Conservation (phyloP, 2,113 vertebrate genomes). For the Mirza zaza region DNA sequence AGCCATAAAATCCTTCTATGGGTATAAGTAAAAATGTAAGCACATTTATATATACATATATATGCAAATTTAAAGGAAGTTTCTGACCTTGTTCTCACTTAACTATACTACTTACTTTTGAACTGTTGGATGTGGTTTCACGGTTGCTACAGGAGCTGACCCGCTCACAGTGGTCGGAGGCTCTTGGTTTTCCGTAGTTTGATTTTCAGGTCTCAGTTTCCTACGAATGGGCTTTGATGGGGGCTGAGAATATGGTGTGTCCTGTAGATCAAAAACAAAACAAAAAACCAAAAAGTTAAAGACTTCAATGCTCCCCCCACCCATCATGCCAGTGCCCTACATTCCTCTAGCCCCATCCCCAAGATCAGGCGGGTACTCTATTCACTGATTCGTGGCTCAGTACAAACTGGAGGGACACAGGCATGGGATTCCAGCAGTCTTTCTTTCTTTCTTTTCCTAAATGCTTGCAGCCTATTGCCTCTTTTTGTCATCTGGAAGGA, state of each 20-base stretch:
- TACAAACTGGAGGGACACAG: not conserved
- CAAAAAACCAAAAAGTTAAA: not conserved
- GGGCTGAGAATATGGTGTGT: slow-evolving; percentile 85
- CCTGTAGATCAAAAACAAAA: slow-evolving; percentile 83
- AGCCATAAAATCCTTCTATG: not conserved
- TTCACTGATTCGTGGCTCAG: not conserved
- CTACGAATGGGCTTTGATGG: slow-evolving; percentile 93
- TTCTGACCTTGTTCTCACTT: not conserved
- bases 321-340: not conserved
- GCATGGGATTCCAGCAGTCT: not conserved
- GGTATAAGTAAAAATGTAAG: not conserved
- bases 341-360: not conserved
- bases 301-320: not conserved
- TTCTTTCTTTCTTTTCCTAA: not conserved
- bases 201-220: slow-evolving; percentile 90
- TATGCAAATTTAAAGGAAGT: not conserved
- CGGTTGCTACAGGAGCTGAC: slow-evolving; percentile 75
- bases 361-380: not conserved
- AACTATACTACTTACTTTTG: slow-evolving; percentile 87
- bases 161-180: slow-evolving; percentile 79
- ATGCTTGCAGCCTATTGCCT: not conserved
- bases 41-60: not conserved
- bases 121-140: slow-evolving; percentile 85
- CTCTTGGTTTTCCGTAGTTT: slow-evolving; percentile 87
- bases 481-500: not conserved